Conservation (phyloP, 2,888 invertebrate species). For the Patella ulyssiponensis region DNA sequence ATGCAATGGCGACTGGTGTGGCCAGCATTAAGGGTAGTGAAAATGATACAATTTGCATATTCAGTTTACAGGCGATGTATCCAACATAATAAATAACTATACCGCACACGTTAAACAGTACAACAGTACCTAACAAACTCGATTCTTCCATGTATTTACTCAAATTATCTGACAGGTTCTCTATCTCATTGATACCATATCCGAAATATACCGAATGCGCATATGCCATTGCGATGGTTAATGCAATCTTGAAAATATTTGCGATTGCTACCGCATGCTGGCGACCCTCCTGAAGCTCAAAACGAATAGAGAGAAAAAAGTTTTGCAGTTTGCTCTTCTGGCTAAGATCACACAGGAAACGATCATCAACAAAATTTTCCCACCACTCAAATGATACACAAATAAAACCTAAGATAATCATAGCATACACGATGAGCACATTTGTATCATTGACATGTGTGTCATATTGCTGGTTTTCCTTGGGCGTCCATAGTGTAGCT, state of each 20-base stretch:
- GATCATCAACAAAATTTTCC: slow-evolving; percentile 62
- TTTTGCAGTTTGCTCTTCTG: slow-evolving; percentile 27
- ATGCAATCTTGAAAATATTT: background rate
- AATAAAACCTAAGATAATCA: slow-evolving; percentile 44
- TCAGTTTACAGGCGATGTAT: slow-evolving; percentile 74
- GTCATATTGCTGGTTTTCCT: background rate
- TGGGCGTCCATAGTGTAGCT: slow-evolving; percentile 26
- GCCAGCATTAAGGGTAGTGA: slow-evolving; percentile 71
- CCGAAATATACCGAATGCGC: background rate
- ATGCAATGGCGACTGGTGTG: slow-evolving; percentile 62
- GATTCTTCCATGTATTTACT: background rate
- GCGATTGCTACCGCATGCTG: slow-evolving; percentile 22
- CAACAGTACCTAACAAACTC: background rate
- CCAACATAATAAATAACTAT: slow-evolving; percentile 70
- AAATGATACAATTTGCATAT: slow-evolving; percentile 73
- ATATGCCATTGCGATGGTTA: background rate
- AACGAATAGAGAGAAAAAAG: slow-evolving; percentile 29
- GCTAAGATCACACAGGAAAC: slow-evolving; percentile 32
- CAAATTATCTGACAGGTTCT: background rate
- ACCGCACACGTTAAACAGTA: slow-evolving; percentile 18
- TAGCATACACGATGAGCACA: background rate
- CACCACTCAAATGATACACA: slow-evolving; percentile 55
- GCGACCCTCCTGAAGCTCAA: slow-evolving; percentile 33
- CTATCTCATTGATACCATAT: background rate
- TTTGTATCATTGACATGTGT: background rate